phyloP scores from a whole-genome alignment of 1,140 invertebrate species.

The Zaprionus camerounensis region DNA sequence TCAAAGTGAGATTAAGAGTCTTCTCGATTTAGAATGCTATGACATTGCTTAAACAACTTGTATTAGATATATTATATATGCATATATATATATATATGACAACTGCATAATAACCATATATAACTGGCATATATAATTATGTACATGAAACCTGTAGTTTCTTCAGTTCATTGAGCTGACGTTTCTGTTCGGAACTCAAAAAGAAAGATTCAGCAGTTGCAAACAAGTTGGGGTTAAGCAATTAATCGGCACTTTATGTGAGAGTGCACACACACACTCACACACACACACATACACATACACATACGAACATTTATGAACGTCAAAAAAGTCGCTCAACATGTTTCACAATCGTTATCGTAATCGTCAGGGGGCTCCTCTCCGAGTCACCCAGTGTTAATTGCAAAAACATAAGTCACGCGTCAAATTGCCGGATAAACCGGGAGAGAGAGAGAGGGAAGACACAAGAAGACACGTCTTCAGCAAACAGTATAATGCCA shows the following conservation, averaged over 20 bases:
- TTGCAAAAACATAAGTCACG: conserved; percentile 10
- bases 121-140: no score
- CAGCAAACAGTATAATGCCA: neutral
- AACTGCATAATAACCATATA: no score
- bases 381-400: neutral
- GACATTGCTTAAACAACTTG: no score
- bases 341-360: conserved; percentile 18
- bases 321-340: conserved; percentile 4
- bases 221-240: neutral
- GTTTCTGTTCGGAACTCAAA: neutral
- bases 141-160: neutral
- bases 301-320: neutral
- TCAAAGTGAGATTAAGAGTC: no score
- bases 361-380: conserved; percentile 1
- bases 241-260: neutral
- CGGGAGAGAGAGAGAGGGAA: neutral
- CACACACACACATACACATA: no score
- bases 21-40: no score
- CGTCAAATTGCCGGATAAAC: conserved; percentile 8
- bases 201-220: neutral
- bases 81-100: no score
- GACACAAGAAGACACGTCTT: neutral
- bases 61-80: no score
- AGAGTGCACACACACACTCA: neutral
- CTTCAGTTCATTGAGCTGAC: neutral